These are phyloP conservation scores for Papilio dardanus DNA, from an alignment of 1,140 invertebrate genomes.

Conservation along the genomic window DNA sequence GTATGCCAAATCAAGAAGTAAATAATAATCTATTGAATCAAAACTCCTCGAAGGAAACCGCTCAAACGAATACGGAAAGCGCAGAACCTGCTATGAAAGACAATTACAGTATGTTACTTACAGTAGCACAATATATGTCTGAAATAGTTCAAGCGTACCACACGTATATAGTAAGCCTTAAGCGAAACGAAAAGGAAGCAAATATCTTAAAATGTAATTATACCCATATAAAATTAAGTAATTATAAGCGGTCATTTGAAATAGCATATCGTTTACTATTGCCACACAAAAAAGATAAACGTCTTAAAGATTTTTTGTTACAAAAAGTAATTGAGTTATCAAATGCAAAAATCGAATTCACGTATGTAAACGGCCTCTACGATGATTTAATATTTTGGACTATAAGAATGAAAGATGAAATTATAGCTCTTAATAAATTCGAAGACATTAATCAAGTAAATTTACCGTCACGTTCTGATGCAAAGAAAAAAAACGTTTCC, in stretches of 20 bases:
- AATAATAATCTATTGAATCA: neutral
- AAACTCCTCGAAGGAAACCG: neutral
- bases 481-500: neutral
- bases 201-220: neutral
- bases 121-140: neutral
- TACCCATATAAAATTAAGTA: neutral
- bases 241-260: neutral
- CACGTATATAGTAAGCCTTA: neutral
- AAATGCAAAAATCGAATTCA: neutral
- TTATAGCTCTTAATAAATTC: neutral
- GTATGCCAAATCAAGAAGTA: neutral
- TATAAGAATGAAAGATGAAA: neutral
- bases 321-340: conserved; percentile 4
- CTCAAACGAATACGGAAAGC: neutral
- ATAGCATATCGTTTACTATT: neutral
- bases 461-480: neutral
- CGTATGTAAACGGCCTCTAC: neutral
- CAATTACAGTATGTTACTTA: neutral
- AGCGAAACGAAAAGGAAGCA: neutral
- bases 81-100: neutral
- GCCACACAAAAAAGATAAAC: neutral
- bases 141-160: neutral
- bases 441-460: neutral
- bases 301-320: neutral
- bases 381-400: neutral